Evolutionary conservation across 1,140 invertebrate genomes (phyloP), one percentile per base, ranked within the genome.

Genomic region (Antheraea pernyi): DNA sequence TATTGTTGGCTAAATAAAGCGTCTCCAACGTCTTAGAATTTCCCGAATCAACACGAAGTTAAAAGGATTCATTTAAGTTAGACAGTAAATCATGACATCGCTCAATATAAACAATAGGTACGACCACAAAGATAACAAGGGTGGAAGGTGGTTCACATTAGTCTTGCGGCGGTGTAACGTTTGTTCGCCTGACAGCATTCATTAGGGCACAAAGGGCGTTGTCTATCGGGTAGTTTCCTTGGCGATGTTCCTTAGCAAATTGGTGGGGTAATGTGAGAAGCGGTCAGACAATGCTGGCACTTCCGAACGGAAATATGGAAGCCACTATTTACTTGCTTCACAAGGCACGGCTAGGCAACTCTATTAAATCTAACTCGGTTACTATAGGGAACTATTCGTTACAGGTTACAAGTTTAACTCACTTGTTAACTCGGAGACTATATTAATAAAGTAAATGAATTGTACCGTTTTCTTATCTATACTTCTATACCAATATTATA

Each of bases 141-240:
- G 74, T 71, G 76, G 75, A 85, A 83, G 82, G 79, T 80, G 72
- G 72, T 70, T 72, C 74, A 77, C 78, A 84, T 85, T 86, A 88
- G 85, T 86, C 78, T 86, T 67, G n/a, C 59, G 65, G 66, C 68
- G 71, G 72, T 75, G 73, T 75, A 77, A 72, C 79, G 83, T 87
- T 87, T 84, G 85, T 87, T 84, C 77, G 58, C 80, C 83, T 84
- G 86, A 87, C 85, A 89, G 83, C 79, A 74, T 85, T 87, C 86
- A 89, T 89, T 86, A 85, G 76, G 78, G 71, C 79, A 89, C 87
- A 89, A 88, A 83, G 13, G 82, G 86, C 80, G 75, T 65, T 76
- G 82, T 84, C 86, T 85, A 89, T 89, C 83, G 80, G 81, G 78
- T 81, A 83, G 82, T 85, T 87, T 85, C 82, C 84, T 80, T 39